These are phyloP conservation scores for Apis florea DNA, from an alignment of 1,140 invertebrate genomes.

Conservation along the genomic window DNA sequence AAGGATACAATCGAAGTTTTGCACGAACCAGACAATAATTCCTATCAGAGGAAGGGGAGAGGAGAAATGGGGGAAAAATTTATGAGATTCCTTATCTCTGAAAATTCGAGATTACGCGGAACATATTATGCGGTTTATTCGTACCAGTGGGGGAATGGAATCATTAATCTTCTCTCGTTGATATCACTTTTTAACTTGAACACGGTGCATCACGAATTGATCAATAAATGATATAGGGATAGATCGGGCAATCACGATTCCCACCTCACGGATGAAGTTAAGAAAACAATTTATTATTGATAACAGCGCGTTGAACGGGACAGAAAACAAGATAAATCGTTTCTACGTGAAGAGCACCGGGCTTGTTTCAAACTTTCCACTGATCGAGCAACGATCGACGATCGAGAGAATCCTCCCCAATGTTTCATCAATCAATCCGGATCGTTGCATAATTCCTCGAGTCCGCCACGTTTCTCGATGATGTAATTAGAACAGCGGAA, in stretches of 20 bases:
- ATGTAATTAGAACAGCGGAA: constrained; percentile 9
- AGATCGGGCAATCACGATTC: constrained; percentile 39
- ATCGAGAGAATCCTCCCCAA: not conserved
- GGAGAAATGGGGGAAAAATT: not conserved
- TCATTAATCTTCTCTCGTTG: constrained; percentile 33
- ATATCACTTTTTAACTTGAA: constrained; percentile 5
- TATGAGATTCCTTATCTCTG: not conserved
- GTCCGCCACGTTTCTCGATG: not conserved
- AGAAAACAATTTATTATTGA: constrained; percentile 50
- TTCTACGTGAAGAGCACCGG: constrained; percentile 12
- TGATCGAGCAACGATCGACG: not conserved
- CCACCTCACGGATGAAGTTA: constrained; percentile 5
- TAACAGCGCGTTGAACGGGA: not conserved
- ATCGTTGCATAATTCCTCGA: constrained; percentile 23
- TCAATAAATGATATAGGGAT: constrained; percentile 41
- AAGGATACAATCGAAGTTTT: not conserved
- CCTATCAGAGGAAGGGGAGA: too few species aligned
- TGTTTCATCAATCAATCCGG: constrained; percentile 29
- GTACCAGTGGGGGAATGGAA: too few species aligned
- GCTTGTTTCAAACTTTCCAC: not conserved
- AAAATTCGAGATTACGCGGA: constrained; percentile 14
- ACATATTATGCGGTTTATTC: constrained; percentile 4
- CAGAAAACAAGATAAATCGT: constrained; percentile 42
- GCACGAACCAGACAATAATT: too few species aligned
- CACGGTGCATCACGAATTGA: constrained; percentile 29